These are phyloP conservation scores for Malacoctenus gilli DNA, from an alignment of 2,797 vertebrate genomes.

Conservation along the genomic window DNA sequence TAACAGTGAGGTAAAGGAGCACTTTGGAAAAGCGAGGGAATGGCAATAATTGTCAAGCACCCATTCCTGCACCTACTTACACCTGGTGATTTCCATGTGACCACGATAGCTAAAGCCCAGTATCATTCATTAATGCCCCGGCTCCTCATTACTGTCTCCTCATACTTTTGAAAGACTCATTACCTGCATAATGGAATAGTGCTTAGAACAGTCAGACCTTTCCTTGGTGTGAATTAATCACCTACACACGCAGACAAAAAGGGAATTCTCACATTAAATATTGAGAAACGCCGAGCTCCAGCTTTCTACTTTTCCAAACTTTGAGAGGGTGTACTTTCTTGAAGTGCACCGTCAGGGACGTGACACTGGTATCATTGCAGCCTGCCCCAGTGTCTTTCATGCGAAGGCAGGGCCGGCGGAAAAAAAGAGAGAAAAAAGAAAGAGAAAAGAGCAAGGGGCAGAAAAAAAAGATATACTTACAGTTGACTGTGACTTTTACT, in stretches of 20 bases:
- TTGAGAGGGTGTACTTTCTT: constrained; percentile 59
- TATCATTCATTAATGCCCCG: constrained; percentile 85
- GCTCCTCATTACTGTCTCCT: constrained; percentile 85
- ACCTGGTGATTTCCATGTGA: constrained; percentile 70
- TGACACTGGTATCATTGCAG: constrained; percentile 49
- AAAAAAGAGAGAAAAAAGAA: not conserved
- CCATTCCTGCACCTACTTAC: constrained; percentile 54
- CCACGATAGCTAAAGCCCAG: constrained; percentile 75
- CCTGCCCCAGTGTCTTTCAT: constrained; percentile 33
- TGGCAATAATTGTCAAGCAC: constrained; percentile 68
- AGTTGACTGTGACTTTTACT: constrained; percentile 96
- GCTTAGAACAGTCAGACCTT: constrained; percentile 84
- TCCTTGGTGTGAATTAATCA: constrained; percentile 84
- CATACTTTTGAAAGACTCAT: constrained; percentile 87
- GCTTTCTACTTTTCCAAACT: constrained; percentile 79
- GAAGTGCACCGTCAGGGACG: constrained; percentile 64
- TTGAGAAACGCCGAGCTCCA: constrained; percentile 72
- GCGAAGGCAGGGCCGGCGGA: constrained; percentile 23
- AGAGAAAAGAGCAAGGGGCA: constrained; percentile 3
- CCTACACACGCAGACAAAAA: constrained; percentile 79
- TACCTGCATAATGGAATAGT: constrained; percentile 87
- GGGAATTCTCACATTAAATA: constrained; percentile 86
- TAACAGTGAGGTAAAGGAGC: constrained; percentile 61
- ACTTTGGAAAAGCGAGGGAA: constrained; percentile 54
- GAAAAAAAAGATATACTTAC: constrained; percentile 85